Conservation (phyloP, 2,888 invertebrate genomes). For the Yponomeuta sedellus region DNA sequence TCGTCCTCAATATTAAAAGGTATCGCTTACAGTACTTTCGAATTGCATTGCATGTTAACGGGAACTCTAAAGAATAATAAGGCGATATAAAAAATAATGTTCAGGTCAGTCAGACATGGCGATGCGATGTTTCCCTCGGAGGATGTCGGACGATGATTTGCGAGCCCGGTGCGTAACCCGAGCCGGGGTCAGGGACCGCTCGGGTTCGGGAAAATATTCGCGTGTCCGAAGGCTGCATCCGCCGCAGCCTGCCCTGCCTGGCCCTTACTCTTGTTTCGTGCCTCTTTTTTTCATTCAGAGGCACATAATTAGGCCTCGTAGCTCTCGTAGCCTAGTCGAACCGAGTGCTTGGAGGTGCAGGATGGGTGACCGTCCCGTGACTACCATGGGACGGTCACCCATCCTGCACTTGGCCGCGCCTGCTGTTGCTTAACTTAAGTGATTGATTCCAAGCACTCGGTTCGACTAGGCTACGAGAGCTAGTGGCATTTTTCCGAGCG, state of each 20-base stretch:
- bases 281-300: neutral
- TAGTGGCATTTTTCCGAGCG: too few relatives aligned
- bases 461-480: too few relatives aligned
- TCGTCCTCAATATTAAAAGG: too few relatives aligned
- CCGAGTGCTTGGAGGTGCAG: too few relatives aligned
- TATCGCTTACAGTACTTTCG: too few relatives aligned
- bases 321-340: too few relatives aligned
- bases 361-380: too few relatives aligned
- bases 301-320: neutral
- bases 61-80: neutral
- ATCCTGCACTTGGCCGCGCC: too few relatives aligned
- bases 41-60: neutral
- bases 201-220: constrained; percentile 63
- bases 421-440: too few relatives aligned
- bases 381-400: too few relatives aligned
- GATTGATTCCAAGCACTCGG: too few relatives aligned
- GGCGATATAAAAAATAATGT: too few relatives aligned
- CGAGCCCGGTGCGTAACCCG: constrained; percentile 15
- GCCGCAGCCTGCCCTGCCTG: constrained; percentile 34
- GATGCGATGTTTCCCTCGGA: neutral
- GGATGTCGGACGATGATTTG: constrained; percentile 17
- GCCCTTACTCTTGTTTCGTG: constrained; percentile 19
- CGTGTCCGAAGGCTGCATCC: constrained; percentile 39
- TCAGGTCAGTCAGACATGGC: neutral
- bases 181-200: constrained; percentile 65